phyloP scores from a whole-genome alignment of 2,888 invertebrate genomes.

The Oscheius sp. region DNA sequence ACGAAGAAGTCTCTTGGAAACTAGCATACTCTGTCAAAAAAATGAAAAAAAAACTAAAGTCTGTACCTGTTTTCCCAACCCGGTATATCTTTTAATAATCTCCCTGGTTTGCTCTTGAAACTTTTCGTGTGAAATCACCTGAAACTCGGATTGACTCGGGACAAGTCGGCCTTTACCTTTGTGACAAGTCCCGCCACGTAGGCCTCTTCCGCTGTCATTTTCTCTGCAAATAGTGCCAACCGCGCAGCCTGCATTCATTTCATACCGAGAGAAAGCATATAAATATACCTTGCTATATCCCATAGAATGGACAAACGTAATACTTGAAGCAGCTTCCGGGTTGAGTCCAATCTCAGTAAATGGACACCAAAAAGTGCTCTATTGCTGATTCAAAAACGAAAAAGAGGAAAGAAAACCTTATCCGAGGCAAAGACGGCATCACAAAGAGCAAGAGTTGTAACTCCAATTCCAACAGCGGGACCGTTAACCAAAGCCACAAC shows the following conservation, averaged over 20 bases:
- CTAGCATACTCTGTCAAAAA: constrained; percentile 40
- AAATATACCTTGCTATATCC: constrained; percentile 82
- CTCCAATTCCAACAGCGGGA: constrained; percentile 91
- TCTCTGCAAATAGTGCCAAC: constrained; percentile 78
- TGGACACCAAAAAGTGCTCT: constrained; percentile 60
- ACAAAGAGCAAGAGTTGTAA: constrained; percentile 84
- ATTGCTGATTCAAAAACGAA: constrained; percentile 73
- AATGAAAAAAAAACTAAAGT: not conserved
- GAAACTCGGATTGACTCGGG: not conserved
- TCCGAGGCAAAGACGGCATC: constrained; percentile 89
- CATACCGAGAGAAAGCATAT: not conserved
- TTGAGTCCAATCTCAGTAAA: constrained; percentile 57
- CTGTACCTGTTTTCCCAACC: constrained; percentile 35
- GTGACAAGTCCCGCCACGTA: constrained; percentile 81
- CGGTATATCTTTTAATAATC: constrained; percentile 34
- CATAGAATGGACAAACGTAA: constrained; percentile 48
- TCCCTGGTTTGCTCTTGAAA: constrained; percentile 38
- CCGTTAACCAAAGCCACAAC: constrained; percentile 89
- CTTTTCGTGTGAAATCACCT: constrained; percentile 40
- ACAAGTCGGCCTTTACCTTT: constrained; percentile 73
- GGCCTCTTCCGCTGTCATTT: constrained; percentile 83
- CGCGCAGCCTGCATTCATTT: constrained; percentile 73
- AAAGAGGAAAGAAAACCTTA: constrained; percentile 73
- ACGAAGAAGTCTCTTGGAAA: constrained; percentile 43
- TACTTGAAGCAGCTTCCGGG: constrained; percentile 58